Conservation (phyloP, 2,888 invertebrate species). For the Melanargia galathea region DNA sequence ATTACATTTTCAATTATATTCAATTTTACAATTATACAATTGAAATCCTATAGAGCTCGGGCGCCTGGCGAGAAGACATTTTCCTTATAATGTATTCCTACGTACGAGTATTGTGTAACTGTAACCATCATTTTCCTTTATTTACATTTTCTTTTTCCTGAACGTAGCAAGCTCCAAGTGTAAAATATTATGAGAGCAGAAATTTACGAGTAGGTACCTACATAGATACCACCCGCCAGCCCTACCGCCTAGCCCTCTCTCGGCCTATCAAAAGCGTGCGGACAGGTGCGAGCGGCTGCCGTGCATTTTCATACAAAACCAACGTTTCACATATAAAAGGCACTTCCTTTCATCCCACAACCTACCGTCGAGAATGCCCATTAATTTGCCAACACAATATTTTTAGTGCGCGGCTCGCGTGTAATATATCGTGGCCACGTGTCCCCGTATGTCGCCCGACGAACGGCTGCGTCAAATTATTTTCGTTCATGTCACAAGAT, state of each 20-base stretch:
- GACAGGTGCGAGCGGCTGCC: constrained; percentile 81
- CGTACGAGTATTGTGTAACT: too few relatives aligned
- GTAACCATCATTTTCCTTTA: too few relatives aligned
- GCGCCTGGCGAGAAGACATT: too few relatives aligned
- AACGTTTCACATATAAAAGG: constrained; percentile 82
- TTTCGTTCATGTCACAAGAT: constrained; percentile 82
- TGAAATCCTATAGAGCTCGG: too few relatives aligned
- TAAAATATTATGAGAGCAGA: too few relatives aligned
- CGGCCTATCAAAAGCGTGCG: constrained; percentile 60
- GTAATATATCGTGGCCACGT: constrained; percentile 82
- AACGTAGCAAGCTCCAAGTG: too few relatives aligned
- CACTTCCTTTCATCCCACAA: constrained; percentile 82
- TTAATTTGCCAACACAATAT: constrained; percentile 83
- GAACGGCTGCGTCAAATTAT: constrained; percentile 82
- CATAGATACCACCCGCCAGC: constrained; percentile 42
- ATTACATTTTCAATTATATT: too few relatives aligned
- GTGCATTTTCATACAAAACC: constrained; percentile 79
- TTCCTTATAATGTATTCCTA: too few relatives aligned
- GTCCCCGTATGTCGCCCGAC: constrained; percentile 80
- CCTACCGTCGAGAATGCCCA: constrained; percentile 81
- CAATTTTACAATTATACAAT: too few relatives aligned
- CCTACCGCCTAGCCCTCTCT: constrained; percentile 48
- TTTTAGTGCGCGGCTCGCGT: constrained; percentile 81
- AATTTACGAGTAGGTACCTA: not conserved
- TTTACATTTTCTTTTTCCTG: too few relatives aligned